Conservation (phyloP, 2,113 vertebrate genomes). For the Balaenoptera acutorostrata region DNA sequence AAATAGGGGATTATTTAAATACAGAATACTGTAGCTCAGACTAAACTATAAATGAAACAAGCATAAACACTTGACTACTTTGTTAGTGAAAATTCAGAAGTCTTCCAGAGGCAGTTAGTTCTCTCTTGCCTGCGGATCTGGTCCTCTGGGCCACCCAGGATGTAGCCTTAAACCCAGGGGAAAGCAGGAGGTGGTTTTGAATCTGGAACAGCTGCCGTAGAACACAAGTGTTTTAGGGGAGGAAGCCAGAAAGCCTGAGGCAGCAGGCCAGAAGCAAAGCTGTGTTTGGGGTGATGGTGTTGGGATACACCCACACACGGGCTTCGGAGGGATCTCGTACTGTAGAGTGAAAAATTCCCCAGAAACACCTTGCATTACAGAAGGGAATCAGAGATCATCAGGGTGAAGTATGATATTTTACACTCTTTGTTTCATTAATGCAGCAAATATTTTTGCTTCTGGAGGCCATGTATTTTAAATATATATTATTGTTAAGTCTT, state of each 20-base stretch:
- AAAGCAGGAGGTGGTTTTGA: neutral
- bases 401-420: fast-evolving
- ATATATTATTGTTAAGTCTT: neutral
- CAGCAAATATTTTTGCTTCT: too few relatives aligned
- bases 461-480: neutral
- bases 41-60: neutral
- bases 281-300: fast-evolving
- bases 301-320: fast-evolving
- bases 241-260: neutral
- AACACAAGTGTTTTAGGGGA: neutral
- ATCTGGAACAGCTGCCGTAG: neutral
- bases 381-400: neutral
- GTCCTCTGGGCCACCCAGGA: too few relatives aligned
- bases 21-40: neutral
- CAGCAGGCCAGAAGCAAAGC: neutral
- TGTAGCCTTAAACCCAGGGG: too few relatives aligned
- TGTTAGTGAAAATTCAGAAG: neutral
- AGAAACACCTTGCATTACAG: neutral
- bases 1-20: neutral
- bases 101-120: fast-evolving
- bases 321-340: neutral
- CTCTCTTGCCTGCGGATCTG: fast-evolving
- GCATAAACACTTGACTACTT: neutral
- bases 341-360: fast-evolving
- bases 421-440: neutral